Evolutionary conservation across 2,888 invertebrate genomes (phyloP), one percentile per base, ranked within the genome.

Genomic region (Pyrrhia umbra): DNA sequence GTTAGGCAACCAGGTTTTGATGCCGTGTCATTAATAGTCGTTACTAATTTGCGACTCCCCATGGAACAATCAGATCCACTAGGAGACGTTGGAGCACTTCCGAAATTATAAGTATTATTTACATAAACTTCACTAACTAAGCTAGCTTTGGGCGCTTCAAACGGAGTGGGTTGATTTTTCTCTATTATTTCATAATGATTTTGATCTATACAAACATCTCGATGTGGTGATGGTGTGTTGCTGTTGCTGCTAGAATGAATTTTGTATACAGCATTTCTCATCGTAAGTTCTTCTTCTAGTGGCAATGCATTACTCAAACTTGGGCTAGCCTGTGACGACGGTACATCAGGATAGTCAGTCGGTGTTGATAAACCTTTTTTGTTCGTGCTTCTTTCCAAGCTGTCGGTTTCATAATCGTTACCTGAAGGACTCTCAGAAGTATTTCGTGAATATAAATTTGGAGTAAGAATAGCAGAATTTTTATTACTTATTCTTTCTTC

Each of bases 51-150:
- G 82, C 96, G 95, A 74, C 95, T 96, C 27, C 95, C 95, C 82
- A 96, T 89, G 2, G 96, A 96, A 68, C 95, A 95, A 68, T 95
- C 95, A 2, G 96, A 96, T 15, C 95, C 95, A 75, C 95, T 95
- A 0, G 96, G 95, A 6, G 96, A 95, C 6, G 96, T 95, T 10
- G 96, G 96, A 8, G 95, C 86, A 77, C 96, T 96, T 18, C 95
- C 95, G 77, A 96, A 96, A 80, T 96, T 95, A 80, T 97, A 97
- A 25, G 96, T 97, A 83, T 97, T 97, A 84, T 97, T 97, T 0
- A 97, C 97, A 81, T 97, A 97, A 0, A 97, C 97, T 90, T 97
- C 97, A 82, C 96, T 97, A 3, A 97, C 97, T 75, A 97, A 90
- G 78, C 96, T 97, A 42, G 75, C 54, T 49, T 84, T 83, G 6